A percentile compares a stretch with the other conserved stretches of the same genome.
These are phyloP conservation scores for Prietella phreatophila DNA, from an alignment of 2,113 vertebrate genomes.

Conservation along the genomic window DNA sequence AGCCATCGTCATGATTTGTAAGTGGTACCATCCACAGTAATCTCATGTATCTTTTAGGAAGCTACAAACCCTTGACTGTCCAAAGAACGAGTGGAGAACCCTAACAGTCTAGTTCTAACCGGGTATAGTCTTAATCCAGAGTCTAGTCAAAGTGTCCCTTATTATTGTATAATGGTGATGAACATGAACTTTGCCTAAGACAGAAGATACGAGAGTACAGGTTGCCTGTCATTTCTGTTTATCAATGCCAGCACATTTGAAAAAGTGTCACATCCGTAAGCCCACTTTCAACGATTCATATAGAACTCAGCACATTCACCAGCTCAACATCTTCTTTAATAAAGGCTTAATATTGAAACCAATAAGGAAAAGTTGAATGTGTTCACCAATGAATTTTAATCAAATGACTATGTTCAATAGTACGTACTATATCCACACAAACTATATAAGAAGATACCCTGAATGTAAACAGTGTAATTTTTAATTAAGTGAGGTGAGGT, in stretches of 20 bases:
- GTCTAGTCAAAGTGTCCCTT: background rate
- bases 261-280: background rate
- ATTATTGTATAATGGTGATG: background rate
- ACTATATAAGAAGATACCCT: background rate
- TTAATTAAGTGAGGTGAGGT: constrained; percentile 69
- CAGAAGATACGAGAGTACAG: background rate
- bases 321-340: background rate
- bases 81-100: background rate
- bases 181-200: background rate
- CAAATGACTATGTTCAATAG: background rate
- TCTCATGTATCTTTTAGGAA: background rate
- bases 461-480: background rate
- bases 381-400: background rate
- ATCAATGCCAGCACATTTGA: background rate
- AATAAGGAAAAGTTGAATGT: background rate
- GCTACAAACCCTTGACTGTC: background rate
- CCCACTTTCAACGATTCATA: background rate
- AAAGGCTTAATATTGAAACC: background rate
- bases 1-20: too few relatives aligned
- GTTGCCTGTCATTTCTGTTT: background rate
- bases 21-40: too few relatives aligned
- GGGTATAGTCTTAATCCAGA: too few relatives aligned
- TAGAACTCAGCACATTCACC: background rate
- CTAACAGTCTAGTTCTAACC: background rate
- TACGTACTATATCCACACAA: background rate